phyloP scores from a whole-genome alignment of 2,888 invertebrate species.

The Sinotaia quadrata region DNA sequence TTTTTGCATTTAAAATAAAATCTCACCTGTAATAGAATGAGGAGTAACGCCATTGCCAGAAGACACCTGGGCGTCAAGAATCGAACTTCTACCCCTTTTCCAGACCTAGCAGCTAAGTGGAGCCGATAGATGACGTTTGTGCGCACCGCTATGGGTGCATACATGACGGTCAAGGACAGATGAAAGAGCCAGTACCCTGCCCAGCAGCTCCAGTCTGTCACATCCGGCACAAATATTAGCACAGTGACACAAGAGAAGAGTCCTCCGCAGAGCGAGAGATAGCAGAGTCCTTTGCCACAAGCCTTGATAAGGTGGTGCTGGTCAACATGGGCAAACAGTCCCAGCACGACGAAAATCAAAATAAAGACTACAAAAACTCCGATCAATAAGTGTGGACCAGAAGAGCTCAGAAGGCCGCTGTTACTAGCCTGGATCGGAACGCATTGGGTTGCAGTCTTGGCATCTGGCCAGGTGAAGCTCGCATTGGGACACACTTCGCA shows the following conservation, averaged over 20 bases:
- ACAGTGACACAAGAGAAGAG: slow-evolving; percentile 25
- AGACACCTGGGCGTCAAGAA: slow-evolving; percentile 44
- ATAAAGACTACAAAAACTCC: slow-evolving; percentile 28
- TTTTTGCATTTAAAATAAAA: no score
- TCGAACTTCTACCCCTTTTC: slow-evolving; percentile 35
- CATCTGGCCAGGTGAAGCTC: slow-evolving; percentile 30
- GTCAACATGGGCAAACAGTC: slow-evolving; percentile 39
- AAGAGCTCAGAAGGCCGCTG: slow-evolving; percentile 12
- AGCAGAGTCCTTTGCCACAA: slow-evolving; percentile 45
- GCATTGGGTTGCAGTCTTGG: slow-evolving; percentile 17
- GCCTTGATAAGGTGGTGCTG: slow-evolving; percentile 50
- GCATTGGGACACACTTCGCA: slow-evolving; percentile 38
- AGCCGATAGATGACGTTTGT: slow-evolving; percentile 55
- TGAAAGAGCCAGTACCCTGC: slow-evolving; percentile 44
- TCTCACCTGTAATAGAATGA: slow-evolving; percentile 44
- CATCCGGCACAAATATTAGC: slow-evolving; percentile 35
- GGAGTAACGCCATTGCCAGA: slow-evolving; percentile 35
- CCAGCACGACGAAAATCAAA: slow-evolving; percentile 9
- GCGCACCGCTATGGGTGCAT: slow-evolving; percentile 50
- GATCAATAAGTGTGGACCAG: slow-evolving; percentile 23
- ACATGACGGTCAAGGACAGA: slow-evolving; percentile 45
- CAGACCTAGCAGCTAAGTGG: slow-evolving; percentile 44
- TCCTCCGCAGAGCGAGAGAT: slow-evolving; percentile 14
- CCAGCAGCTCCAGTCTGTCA: slow-evolving; percentile 38
- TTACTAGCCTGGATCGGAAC: slow-evolving; percentile 15